Percentiles rank a stretch among this genome's conserved stretches.
Evolutionary conservation across 2,113 vertebrate genomes (phyloP).

Genomic region (Chauna torquata): DNA sequence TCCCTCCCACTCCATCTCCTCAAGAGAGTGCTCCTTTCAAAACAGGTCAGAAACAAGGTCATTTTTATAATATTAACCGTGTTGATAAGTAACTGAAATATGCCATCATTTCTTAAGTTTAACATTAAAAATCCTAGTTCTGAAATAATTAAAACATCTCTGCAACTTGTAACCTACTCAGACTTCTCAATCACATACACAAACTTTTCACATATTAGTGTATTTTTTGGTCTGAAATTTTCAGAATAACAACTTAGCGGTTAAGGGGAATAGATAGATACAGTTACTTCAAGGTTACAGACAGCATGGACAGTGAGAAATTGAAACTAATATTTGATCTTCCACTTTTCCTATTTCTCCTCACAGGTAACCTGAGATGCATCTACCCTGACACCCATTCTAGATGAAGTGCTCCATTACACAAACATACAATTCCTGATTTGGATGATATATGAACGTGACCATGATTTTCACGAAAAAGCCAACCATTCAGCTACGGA

Average conservation of each 20-base stretch:
- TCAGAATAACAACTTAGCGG: background rate
- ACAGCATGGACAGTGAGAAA: background rate
- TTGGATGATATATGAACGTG: fast-evolving
- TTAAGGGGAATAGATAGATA: background rate
- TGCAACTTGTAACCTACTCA: background rate
- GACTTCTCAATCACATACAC: background rate
- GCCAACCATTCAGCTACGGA: background rate
- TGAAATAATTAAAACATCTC: background rate
- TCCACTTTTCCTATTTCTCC: background rate
- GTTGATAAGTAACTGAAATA: background rate
- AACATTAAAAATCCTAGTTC: background rate
- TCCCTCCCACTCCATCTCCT: background rate
- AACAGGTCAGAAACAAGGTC: background rate
- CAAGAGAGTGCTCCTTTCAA: background rate
- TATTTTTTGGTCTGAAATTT: background rate
- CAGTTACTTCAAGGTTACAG: background rate
- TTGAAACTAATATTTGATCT: background rate
- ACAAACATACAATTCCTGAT: background rate
- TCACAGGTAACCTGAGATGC: background rate
- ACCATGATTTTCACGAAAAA: background rate
- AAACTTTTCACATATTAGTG: background rate
- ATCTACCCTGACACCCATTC: background rate
- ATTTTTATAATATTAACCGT: background rate
- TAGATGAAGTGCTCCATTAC: background rate
- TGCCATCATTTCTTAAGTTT: background rate